Conservation (phyloP, 2,797 vertebrate species). For the Acrossocheilus wenchowensis region DNA sequence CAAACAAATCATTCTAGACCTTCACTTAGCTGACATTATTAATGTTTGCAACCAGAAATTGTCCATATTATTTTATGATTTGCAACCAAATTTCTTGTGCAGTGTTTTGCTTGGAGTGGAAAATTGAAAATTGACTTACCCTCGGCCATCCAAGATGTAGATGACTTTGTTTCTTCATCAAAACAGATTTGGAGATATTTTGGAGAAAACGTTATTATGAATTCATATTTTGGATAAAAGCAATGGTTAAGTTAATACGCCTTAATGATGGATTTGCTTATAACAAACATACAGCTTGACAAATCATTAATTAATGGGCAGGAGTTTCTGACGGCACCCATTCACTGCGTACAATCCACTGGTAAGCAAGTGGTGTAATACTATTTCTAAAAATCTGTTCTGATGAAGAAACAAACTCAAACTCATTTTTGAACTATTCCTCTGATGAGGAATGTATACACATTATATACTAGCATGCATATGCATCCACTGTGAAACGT, state of each 20-base stretch:
- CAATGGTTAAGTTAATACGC: not conserved
- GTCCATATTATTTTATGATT: not conserved
- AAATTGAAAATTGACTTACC: not conserved
- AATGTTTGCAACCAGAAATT: not conserved
- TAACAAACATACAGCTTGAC: too few species aligned
- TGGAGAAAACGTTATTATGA: not conserved
- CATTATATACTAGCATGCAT: not conserved
- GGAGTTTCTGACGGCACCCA: too few species aligned
- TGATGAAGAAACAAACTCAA: not conserved
- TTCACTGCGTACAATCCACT: too few species aligned
- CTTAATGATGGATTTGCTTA: too few species aligned
- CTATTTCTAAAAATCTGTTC: not conserved
- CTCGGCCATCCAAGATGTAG: too few species aligned
- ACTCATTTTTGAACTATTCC: not conserved
- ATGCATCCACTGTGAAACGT: not conserved
- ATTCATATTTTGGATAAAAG: not conserved
- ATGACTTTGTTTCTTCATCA: too few species aligned
- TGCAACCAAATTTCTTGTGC: not conserved
- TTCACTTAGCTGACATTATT: not conserved
- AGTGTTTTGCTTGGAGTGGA: not conserved
- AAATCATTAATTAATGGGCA: too few species aligned
- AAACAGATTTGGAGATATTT: not conserved
- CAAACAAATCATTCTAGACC: not conserved
- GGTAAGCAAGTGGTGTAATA: too few species aligned
- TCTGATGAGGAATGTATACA: not conserved